Conservation (phyloP, 1,140 invertebrate species). For the Cydia splendana region DNA sequence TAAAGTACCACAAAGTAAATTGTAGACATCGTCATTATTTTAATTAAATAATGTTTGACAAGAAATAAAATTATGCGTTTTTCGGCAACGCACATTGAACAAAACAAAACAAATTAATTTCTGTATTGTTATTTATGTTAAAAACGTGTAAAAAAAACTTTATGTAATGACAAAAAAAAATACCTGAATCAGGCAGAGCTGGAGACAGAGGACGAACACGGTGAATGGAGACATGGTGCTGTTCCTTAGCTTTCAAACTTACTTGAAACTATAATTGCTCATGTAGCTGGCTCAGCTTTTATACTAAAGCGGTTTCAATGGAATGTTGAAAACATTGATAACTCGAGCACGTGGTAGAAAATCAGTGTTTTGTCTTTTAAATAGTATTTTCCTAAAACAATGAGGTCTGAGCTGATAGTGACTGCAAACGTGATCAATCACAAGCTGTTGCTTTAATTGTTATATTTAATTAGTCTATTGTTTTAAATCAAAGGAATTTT, state of each 20-base stretch:
- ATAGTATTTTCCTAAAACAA: neutral
- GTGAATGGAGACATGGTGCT: constrained; percentile 45
- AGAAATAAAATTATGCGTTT: too few species aligned
- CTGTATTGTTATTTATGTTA: too few species aligned
- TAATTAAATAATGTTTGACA: too few species aligned
- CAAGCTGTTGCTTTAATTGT: neutral
- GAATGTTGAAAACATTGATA: neutral
- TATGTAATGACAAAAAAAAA: too few species aligned
- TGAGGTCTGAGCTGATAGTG: neutral
- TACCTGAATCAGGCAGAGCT: constrained; percentile 53
- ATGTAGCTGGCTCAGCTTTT: neutral
- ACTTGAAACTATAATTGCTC: neutral
- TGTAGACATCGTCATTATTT: too few species aligned
- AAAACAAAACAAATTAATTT: too few species aligned
- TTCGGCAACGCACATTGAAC: too few species aligned
- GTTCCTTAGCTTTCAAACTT: neutral
- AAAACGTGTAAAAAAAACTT: too few species aligned
- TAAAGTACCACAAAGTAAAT: too few species aligned
- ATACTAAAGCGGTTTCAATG: neutral
- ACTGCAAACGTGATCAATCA: neutral
- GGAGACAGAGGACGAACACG: constrained; percentile 51
- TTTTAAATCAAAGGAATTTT: neutral
- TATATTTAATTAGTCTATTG: neutral
- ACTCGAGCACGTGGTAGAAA: neutral
- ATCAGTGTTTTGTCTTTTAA: neutral